phyloP scores from a whole-genome alignment of 2,797 vertebrate species.

The Falco columbarius region DNA sequence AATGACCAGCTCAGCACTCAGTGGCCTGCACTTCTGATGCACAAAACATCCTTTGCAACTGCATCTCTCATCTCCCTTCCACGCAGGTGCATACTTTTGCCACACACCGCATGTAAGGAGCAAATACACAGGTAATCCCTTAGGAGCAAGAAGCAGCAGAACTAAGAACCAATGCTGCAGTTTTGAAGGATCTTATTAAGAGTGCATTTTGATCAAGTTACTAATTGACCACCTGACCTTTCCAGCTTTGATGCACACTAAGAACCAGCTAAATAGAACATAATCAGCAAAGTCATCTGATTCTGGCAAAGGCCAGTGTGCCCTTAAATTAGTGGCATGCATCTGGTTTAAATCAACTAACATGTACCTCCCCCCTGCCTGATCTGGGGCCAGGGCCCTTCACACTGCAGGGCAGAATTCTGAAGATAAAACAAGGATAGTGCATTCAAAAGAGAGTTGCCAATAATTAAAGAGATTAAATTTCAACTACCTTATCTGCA shows the following conservation, averaged over 20 bases:
- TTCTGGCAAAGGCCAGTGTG: background rate
- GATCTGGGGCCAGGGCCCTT: background rate
- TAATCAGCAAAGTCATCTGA: background rate
- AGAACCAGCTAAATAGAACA: background rate
- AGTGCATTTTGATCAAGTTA: background rate
- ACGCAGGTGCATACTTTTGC: background rate
- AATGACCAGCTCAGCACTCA: background rate
- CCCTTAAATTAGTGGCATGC: background rate
- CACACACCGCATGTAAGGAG: background rate
- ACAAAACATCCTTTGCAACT: background rate
- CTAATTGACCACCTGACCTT: background rate
- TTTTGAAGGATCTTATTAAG: background rate
- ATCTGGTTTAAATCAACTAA: conserved; percentile 24
- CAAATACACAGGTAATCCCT: background rate
- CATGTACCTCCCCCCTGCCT: background rate
- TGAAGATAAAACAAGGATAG: background rate
- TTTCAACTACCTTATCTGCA: background rate
- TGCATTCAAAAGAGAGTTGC: background rate
- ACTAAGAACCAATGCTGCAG: background rate
- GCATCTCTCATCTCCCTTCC: background rate
- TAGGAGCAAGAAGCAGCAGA: background rate
- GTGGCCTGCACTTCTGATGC: background rate
- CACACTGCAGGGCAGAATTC: background rate
- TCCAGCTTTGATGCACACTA: background rate
- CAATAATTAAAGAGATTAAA: background rate